A percentile compares a stretch with the other conserved stretches of the same genome.
phyloP scores from a whole-genome alignment of 2,797 vertebrate species.

The Alauda arvensis region DNA sequence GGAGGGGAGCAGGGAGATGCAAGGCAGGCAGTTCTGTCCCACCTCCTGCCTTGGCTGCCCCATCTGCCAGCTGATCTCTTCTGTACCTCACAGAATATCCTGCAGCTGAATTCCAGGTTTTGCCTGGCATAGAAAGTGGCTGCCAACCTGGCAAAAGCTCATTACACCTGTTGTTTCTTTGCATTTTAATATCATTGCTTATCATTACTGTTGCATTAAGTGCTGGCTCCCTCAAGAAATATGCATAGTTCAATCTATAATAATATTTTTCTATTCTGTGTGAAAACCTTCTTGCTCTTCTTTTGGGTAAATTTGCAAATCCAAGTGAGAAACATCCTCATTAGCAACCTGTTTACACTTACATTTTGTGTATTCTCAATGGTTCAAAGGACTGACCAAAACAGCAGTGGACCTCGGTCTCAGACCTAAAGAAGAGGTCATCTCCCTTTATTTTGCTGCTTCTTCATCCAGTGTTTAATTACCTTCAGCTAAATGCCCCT shows the following conservation, averaged over 20 bases:
- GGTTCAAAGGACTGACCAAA: not conserved
- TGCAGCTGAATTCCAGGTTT: not conserved
- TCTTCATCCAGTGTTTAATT: not conserved
- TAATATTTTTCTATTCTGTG: not conserved
- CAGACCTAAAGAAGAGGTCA: not conserved
- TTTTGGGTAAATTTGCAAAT: not conserved
- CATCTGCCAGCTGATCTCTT: not conserved
- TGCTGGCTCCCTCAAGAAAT: not conserved
- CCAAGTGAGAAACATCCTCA: not conserved
- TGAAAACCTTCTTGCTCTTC: not conserved
- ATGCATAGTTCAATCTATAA: not conserved
- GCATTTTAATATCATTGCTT: not conserved
- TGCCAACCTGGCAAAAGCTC: not conserved
- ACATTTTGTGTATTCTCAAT: not conserved
- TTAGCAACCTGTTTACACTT: not conserved
- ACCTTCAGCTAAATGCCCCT: not conserved
- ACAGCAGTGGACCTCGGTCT: not conserved
- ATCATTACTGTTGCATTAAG: not conserved
- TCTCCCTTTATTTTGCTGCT: not conserved
- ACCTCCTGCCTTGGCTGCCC: not conserved
- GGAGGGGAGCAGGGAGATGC: not conserved
- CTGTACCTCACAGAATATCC: not conserved
- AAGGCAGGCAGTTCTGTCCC: not conserved
- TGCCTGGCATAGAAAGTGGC: not conserved
- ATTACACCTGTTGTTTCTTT: not conserved